Evolutionary conservation across 2,797 vertebrate species (phyloP).

Genomic region (Rhinella marina): DNA sequence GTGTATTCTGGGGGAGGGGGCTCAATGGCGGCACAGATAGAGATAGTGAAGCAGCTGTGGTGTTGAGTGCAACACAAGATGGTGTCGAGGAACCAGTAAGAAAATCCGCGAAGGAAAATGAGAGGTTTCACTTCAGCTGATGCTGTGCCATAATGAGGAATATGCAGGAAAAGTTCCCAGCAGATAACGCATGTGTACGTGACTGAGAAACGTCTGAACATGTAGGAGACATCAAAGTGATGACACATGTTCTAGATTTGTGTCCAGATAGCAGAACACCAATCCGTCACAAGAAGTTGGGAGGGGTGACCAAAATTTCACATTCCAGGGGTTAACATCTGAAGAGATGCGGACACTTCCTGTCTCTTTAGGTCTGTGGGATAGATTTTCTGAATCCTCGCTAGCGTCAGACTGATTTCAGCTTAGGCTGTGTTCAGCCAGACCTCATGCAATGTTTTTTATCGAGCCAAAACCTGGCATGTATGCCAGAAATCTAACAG

Average conservation of each 20-base stretch:
- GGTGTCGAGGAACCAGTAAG: not conserved
- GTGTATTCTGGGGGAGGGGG: not conserved
- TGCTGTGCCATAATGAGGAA: not conserved
- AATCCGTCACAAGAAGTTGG: not conserved
- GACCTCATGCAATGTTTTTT: too few species aligned
- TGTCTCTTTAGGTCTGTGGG: conserved; percentile 40
- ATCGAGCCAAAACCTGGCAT: too few species aligned
- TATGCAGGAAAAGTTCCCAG: not conserved
- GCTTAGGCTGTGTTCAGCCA: not conserved
- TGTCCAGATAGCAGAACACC: too few species aligned
- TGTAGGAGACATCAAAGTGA: too few species aligned
- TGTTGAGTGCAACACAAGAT: not conserved
- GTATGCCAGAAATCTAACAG: too few species aligned
- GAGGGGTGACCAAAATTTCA: not conserved
- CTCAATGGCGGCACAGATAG: not conserved
- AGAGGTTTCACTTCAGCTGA: too few species aligned
- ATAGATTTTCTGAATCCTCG: not conserved
- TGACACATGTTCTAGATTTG: too few species aligned
- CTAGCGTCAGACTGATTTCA: not conserved
- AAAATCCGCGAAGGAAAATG: too few species aligned
- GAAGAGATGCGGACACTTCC: conserved; percentile 58
- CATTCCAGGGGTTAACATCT: conserved; percentile 32
- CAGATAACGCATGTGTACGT: not conserved
- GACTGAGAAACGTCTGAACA: not conserved
- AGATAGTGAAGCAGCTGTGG: not conserved